Evolutionary conservation across 2,797 vertebrate species (phyloP).

Genomic region (Anableps anableps): DNA sequence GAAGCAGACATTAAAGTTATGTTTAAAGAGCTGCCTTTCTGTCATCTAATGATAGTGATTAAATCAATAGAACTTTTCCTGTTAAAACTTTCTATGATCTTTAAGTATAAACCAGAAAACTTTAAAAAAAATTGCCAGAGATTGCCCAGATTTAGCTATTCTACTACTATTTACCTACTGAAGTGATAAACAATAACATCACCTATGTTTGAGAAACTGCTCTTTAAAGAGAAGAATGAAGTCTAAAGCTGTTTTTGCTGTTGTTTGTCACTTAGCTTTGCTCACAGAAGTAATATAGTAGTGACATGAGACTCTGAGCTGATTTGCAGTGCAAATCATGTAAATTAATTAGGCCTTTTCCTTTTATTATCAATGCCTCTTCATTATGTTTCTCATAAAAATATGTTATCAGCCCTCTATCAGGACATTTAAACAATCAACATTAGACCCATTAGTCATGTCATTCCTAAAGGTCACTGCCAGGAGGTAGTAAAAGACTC

Average conservation of each 20-base stretch:
- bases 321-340: background rate
- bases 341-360: background rate
- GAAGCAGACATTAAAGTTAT: background rate
- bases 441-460: background rate
- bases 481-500: background rate
- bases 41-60: background rate
- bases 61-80: background rate
- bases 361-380: background rate
- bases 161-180: background rate
- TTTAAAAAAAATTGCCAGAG: background rate
- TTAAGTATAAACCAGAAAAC: background rate
- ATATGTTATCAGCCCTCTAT: background rate
- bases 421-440: background rate
- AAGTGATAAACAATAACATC: background rate
- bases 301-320: background rate
- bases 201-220: background rate
- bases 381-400: background rate
- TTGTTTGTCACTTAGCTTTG: background rate
- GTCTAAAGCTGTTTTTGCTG: background rate
- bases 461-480: background rate
- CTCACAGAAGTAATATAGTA: background rate
- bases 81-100: background rate
- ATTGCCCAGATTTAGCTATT: background rate
- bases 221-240: background rate
- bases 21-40: background rate